Base-by-base conservation (phyloP, 2,888 invertebrate species). In the Lysandra coridon region DNA sequence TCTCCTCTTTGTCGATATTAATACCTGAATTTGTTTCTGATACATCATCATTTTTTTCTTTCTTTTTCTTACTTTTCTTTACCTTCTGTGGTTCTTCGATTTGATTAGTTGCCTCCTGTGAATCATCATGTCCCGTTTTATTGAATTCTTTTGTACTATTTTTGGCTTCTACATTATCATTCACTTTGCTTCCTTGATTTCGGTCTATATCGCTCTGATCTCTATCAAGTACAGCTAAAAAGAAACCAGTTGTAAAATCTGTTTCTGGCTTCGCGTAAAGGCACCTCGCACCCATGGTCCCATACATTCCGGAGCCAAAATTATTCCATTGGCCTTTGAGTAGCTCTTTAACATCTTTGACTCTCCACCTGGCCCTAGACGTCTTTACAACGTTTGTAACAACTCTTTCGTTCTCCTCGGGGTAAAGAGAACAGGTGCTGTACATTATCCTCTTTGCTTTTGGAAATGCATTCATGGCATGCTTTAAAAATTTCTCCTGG, bases 371-470 rank as follows among this genome's bases (percentile, higher is more conserved):
- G 0, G 95, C 86, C 85, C 93, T 83, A 82, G 93, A 91, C 84
- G 95, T 93, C 81, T 95, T 93, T 12, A 97, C 92, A 4, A 97
- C 96, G 86, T 97, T 97, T 17, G 96, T 95, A 1, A 98, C 95
- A 0, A 99, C 99, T 84, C 96, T 95, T 91, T 99, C 99, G 88
- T 99, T 99, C 93, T 99, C 99, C 91, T 98, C 97, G 0, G 96
- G 95, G 88, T 97, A 96, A 12, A 98, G 86, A 0, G 99, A 99
- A 87, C 99, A 99, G 0, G 99, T 99, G 64, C 99, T 99, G 90
- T 99, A 99, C 3, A 99, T 97, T 23, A 99, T 96, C 80, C 97
- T 95, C 87, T 98, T 97, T 0, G 96, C 98, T 80, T 96, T 96
- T 0, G 99, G 98, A 89, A 99, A 99, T 0, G 95, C 92, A 17